phyloP scores from a whole-genome alignment of 64 coral and sea anemone genomes.

The Orbicella faveolata region DNA sequence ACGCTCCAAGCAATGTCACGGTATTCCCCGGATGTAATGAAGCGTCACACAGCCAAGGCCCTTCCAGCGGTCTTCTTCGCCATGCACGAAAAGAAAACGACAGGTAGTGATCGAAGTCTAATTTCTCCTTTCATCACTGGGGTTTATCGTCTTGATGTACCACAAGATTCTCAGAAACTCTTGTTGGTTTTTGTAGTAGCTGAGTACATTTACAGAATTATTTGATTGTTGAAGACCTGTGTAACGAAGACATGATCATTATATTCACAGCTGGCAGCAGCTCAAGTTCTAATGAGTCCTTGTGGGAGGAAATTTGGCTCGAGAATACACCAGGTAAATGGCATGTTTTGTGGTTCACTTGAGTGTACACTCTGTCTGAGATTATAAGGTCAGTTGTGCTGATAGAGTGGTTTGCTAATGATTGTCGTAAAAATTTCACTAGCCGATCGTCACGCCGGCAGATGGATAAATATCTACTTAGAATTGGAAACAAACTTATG shows the following conservation, averaged over 20 bases:
- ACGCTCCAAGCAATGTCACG: conserved; percentile 85
- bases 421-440: too few species aligned
- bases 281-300: conserved; percentile 26
- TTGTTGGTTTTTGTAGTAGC: too few species aligned
- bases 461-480: too few species aligned
- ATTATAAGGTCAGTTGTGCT: too few species aligned
- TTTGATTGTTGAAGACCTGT: too few species aligned
- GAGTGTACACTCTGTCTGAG: neutral
- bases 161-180: neutral
- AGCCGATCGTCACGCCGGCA: too few species aligned
- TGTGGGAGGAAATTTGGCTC: conserved; percentile 98
- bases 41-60: conserved; percentile 73
- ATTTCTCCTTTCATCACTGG: too few species aligned
- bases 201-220: too few species aligned
- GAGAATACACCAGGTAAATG: conserved; percentile 94
- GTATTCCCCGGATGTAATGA: conserved; percentile 84
- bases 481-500: too few species aligned
- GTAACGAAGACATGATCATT: neutral
- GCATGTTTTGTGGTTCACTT: neutral
- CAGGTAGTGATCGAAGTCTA: conserved; percentile 19
- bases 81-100: conserved; percentile 74
- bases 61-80: conserved; percentile 93
- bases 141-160: too few species aligned
- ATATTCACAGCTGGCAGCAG: conserved; percentile 12
- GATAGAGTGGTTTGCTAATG: too few species aligned